Percentiles rank a stretch among this genome's conserved stretches.
Evolutionary conservation across 2,888 invertebrate genomes (phyloP).

Genomic region (Agonopterix heracliana): DNA sequence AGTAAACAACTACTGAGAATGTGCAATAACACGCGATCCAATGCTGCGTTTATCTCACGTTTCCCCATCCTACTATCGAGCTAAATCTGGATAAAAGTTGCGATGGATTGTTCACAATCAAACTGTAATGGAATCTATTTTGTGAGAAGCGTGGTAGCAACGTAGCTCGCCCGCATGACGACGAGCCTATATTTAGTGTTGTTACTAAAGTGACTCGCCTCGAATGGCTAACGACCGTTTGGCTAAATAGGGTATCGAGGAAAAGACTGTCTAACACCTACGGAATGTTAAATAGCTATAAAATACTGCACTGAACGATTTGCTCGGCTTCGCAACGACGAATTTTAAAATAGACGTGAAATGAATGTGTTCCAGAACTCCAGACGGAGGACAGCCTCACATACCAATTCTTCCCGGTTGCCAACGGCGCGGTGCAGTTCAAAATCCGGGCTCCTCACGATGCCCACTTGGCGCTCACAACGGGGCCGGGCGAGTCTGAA

Average conservation of each 20-base stretch:
- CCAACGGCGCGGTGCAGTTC: slow-evolving; percentile 83
- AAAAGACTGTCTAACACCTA: slow-evolving; percentile 13
- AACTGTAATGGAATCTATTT: neutral
- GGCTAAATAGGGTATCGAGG: slow-evolving; percentile 13
- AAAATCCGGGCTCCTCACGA: slow-evolving; percentile 87
- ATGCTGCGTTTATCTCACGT: too few species aligned
- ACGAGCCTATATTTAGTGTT: slow-evolving; percentile 50
- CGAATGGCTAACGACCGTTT: slow-evolving; percentile 31
- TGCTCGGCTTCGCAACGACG: neutral
- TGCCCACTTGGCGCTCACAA: slow-evolving; percentile 88
- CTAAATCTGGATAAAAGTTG: too few species aligned
- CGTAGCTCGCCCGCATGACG: slow-evolving; percentile 38
- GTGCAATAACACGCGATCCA: too few species aligned
- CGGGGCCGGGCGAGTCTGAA: slow-evolving; percentile 80
- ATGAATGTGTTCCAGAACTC: slow-evolving; percentile 74
- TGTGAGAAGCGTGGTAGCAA: slow-evolving; percentile 10
- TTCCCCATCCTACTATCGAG: too few species aligned
- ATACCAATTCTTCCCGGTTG: slow-evolving; percentile 87
- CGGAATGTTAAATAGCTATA: slow-evolving; percentile 14
- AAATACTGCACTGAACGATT: neutral
- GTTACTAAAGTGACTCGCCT: slow-evolving; percentile 35
- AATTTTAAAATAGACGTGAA: too few species aligned
- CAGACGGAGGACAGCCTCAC: slow-evolving; percentile 87
- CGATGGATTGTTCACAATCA: too few species aligned
- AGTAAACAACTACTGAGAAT: too few species aligned